A percentile compares a stretch with the other conserved stretches of the same genome.
phyloP scores from a whole-genome alignment of 2,888 invertebrate species.

The Pilophorus perplexus region DNA sequence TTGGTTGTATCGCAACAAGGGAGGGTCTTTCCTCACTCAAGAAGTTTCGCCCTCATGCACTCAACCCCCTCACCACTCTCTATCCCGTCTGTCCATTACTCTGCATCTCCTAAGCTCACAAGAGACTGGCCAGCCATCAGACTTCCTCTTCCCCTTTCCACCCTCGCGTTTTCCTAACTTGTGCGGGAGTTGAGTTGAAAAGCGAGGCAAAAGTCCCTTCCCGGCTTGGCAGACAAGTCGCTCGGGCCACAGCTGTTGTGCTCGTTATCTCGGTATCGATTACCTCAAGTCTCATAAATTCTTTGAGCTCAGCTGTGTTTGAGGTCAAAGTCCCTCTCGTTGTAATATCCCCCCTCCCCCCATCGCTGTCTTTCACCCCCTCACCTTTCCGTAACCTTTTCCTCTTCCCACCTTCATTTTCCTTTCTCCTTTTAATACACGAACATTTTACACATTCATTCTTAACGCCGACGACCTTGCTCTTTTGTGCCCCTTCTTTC shows the following conservation, averaged over 20 bases:
- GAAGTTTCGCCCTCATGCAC: too few relatives aligned
- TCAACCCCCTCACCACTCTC: too few relatives aligned
- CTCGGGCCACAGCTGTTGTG: slow-evolving; percentile 20
- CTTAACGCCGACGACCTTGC: slow-evolving; percentile 16
- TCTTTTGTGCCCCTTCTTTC: not conserved
- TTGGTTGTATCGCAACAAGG: too few relatives aligned
- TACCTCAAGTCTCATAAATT: slow-evolving; percentile 30
- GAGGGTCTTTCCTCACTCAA: too few relatives aligned
- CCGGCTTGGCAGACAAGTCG: slow-evolving; percentile 20
- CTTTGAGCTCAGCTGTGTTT: slow-evolving; percentile 25
- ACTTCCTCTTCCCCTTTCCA: too few relatives aligned
- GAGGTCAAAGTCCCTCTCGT: slow-evolving; percentile 27
- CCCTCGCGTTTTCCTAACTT: too few relatives aligned
- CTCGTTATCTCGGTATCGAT: slow-evolving; percentile 31
- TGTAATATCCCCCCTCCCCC: slow-evolving; percentile 1
- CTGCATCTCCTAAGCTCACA: too few relatives aligned
- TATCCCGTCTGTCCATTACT: too few relatives aligned
- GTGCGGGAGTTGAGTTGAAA: slow-evolving; percentile 7
- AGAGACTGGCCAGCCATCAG: too few relatives aligned
- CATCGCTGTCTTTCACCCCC: not conserved
- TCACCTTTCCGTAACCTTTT: not conserved
- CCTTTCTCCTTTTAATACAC: slow-evolving; percentile 14
- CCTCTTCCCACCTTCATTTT: not conserved
- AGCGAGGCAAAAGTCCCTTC: too few relatives aligned
- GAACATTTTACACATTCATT: slow-evolving; percentile 19